Base-by-base conservation (phyloP, 2,113 vertebrate genomes). In the Arothron firmamentum region DNA sequence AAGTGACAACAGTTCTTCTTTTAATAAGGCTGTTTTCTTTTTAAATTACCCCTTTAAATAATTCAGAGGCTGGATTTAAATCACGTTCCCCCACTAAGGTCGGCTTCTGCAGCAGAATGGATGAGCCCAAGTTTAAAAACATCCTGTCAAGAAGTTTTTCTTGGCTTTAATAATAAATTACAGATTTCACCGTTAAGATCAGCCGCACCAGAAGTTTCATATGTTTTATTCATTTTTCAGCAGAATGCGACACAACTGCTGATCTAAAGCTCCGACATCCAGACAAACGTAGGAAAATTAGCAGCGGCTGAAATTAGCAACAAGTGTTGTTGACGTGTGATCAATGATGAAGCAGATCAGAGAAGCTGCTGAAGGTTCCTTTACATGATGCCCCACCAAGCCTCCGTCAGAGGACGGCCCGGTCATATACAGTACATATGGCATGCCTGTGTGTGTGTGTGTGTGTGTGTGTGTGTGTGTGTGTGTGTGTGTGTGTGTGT, bases 391-490 rank as follows among this genome's bases (percentile, higher is more conserved):
- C 46, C 13, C 43, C 43, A 17, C 43, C 9, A 11, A 48, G 62
- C 57, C 51, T 47, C 67, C 12, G 14, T 62, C 56, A 16, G 47
- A 49, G 43, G 65, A 60, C 17, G 48, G 67, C 67, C 46, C 59
- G 71, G 45, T 68, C 72, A 48, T 75, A 74, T 75, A 65, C 25
- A n/a, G 72, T 75, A 65, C 72, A 73, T 69, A 76, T 78, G 76
- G 68, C 49, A 23, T 70, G 69, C 77, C 68, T 83, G 62, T 69
- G 55, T 69, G 52, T 45, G 62, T 61, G 20, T 18, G 17, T 55
- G 23, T 67, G 51, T 72, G 56, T 67, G 67, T 63, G 31, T 73
- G 50, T 66, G 64, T 72, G 65, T 72, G 73, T 69, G 59, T 43
- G 50, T 66, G 56, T 55, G 52, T 52, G 56, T 59, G 60, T 65